Evolutionary conservation across 1,140 invertebrate genomes (phyloP).

Genomic region (Caenorhabditis latens): DNA sequence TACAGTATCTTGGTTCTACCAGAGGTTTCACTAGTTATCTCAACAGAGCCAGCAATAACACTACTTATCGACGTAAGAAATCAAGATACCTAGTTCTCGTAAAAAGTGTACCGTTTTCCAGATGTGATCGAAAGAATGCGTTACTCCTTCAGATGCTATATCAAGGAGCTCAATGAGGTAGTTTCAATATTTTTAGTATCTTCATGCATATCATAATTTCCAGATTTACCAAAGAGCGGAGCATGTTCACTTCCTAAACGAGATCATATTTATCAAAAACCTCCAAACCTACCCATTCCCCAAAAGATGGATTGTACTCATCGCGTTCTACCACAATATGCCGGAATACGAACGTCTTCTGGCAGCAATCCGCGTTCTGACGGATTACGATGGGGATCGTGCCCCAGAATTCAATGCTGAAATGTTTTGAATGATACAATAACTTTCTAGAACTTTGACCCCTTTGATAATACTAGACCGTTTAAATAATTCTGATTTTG

Average conservation of each 20-base stretch:
- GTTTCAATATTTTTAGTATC: background rate
- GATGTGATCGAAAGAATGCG: background rate
- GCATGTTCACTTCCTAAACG: conserved; percentile 16
- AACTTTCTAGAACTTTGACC: too few relatives aligned
- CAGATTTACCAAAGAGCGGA: background rate
- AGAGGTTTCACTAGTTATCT: background rate
- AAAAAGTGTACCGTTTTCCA: background rate
- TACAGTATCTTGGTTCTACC: background rate
- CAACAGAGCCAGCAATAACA: background rate
- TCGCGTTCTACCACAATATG: background rate
- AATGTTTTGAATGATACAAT: too few relatives aligned
- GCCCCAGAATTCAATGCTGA: background rate
- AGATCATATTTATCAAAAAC: background rate
- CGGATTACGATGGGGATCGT: conserved; percentile 25
- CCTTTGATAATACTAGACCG: background rate
- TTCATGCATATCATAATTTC: background rate
- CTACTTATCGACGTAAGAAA: background rate
- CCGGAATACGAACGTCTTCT: conserved; percentile 1
- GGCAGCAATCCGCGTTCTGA: conserved; percentile 6
- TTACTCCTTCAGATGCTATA: background rate
- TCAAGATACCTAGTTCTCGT: too few relatives aligned
- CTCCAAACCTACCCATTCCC: conserved; percentile 7
- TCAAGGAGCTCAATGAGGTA: background rate
- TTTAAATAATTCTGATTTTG: too few relatives aligned
- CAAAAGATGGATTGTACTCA: background rate